phyloP scores from a whole-genome alignment of 2,797 vertebrate genomes.

The Selene dorsalis region DNA sequence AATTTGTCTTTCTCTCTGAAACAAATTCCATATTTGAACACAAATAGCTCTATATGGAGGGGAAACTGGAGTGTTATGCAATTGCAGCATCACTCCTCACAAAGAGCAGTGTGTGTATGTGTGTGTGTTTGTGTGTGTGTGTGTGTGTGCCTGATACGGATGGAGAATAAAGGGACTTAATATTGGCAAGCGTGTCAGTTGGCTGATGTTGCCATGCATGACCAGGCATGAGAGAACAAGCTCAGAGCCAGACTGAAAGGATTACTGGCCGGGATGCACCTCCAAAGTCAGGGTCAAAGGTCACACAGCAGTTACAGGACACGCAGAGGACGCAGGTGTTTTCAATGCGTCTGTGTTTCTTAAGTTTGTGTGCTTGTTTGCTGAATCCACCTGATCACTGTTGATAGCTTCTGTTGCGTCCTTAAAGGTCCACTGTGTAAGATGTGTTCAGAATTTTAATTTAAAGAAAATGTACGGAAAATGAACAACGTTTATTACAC shows the following conservation, averaged over 20 bases:
- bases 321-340: conserved; percentile 56
- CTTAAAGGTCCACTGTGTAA: too few species aligned
- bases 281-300: conserved; percentile 67
- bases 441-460: too few species aligned
- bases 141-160: conserved; percentile 25
- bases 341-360: background rate
- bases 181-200: conserved; percentile 65
- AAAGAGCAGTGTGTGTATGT: background rate
- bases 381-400: too few species aligned
- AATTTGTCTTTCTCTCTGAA: background rate
- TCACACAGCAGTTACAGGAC: conserved; percentile 50
- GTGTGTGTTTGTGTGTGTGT: background rate
- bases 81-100: background rate
- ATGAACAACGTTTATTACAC: too few species aligned
- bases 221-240: conserved; percentile 74
- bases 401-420: too few species aligned
- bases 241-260: conserved; percentile 74
- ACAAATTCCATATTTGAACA: conserved; percentile 1
- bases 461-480: too few species aligned
- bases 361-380: too few species aligned
- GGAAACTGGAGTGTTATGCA: background rate
- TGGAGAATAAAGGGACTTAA: conserved; percentile 22
- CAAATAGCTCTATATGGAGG: background rate
- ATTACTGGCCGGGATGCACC: conserved; percentile 70
- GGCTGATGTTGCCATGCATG: conserved; percentile 72